Evolutionary conservation across 2,888 invertebrate genomes (phyloP).

Genomic region (Azorinus chamasolen): DNA sequence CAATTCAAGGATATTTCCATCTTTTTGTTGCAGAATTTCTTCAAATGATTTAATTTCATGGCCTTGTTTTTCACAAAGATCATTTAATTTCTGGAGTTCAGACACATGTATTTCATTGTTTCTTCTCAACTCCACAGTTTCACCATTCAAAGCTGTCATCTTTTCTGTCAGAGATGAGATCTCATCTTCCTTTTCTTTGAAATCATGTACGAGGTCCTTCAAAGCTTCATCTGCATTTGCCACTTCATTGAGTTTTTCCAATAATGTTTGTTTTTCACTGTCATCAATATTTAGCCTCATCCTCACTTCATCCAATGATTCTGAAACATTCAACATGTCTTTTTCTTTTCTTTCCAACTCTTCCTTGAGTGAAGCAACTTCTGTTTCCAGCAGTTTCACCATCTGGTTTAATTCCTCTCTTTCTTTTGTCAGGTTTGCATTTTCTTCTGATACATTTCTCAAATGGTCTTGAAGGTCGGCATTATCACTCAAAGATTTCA

Average conservation of each 20-base stretch:
- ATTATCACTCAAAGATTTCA: slow-evolving; percentile 28
- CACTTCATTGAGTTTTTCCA: too few species aligned
- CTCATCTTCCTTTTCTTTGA: background rate
- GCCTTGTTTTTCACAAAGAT: too few species aligned
- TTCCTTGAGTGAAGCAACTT: slow-evolving; percentile 27
- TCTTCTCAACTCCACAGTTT: too few species aligned
- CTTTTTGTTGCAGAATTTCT: slow-evolving; percentile 2
- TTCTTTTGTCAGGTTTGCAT: slow-evolving; percentile 7
- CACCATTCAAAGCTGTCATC: too few species aligned
- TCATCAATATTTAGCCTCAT: slow-evolving; percentile 26
- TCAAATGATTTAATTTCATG: too few species aligned
- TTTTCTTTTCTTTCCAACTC: slow-evolving; percentile 45
- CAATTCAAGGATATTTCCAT: slow-evolving; percentile 2
- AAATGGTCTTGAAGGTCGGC: slow-evolving; percentile 10
- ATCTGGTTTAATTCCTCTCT: slow-evolving; percentile 38
- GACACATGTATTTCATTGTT: background rate
- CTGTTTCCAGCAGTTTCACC: slow-evolving; percentile 8
- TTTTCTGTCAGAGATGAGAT: background rate
- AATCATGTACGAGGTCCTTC: too few species aligned
- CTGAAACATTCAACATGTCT: slow-evolving; percentile 35
- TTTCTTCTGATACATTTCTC: slow-evolving; percentile 15
- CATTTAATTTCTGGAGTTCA: too few species aligned
- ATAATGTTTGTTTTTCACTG: slow-evolving; percentile 4
- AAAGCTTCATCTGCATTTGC: too few species aligned
- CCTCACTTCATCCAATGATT: slow-evolving; percentile 33